Base-by-base conservation (phyloP, 2,113 vertebrate genomes). In the Scortum barcoo region DNA sequence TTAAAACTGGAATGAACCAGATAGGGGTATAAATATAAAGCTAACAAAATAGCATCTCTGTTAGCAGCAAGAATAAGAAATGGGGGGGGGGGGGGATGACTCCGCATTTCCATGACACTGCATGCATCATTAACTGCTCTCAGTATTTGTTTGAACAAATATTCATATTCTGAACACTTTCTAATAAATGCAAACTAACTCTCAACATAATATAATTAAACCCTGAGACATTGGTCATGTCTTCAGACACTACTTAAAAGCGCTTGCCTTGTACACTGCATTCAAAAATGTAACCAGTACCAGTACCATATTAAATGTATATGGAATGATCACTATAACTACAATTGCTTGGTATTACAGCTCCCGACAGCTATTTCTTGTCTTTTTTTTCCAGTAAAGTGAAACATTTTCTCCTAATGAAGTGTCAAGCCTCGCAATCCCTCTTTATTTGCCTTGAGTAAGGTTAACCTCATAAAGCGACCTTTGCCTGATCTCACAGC, bases 401-500 rank as follows among this genome's bases (percentile, higher is more conserved):
- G 40, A 67, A 36, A 44, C 26, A 70, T 80, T 57, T 54, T 60
- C 7, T 4, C 2, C 50, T 42, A 26, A 67, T 76, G 20, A 62
- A 78, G 42, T 30, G 11, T 50, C n/a, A 50, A 62, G 24, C 46
- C 51, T 62, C 48, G 51, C 44, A 67, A 73, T 30, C 9, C 20
- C 42, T 69, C 26, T 73, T 61, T 17, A 69, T 65, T 57, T 63
- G 10, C 72, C 48, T 56, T 19, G 20, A 72, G 30, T 44, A 33
- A 75, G 22, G 40, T 71, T 48, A 63, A 66, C 12, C 24, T 61
- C 17, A 40, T n/a, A n/a, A 58, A 51, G 7, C 53, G 51, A 7
- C 36, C 33, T 50, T 33, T 58, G 5, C 20, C 24, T 60, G 28
- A 68, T 57, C 7, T 66, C 20, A n/a, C n/a, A 44, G 17, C 3